These are phyloP conservation scores for Morpho helenor DNA, from an alignment of 2,888 invertebrate genomes.

Conservation along the genomic window DNA sequence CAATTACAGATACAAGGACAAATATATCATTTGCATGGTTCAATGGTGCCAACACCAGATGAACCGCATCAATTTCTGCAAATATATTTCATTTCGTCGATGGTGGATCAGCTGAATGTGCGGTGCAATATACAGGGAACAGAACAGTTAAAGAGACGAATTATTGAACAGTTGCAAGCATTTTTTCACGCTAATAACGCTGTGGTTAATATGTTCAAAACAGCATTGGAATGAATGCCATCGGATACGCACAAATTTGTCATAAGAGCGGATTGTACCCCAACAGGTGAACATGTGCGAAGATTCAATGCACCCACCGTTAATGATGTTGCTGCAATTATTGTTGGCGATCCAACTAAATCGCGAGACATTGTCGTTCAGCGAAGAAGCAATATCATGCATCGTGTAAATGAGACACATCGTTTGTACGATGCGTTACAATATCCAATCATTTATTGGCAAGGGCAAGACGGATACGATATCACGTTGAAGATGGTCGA, in stretches of 20 bases:
- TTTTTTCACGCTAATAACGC: conserved; percentile 32
- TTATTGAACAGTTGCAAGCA: conserved; percentile 32
- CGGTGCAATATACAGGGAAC: conserved; percentile 21
- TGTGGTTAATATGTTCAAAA: conserved; percentile 32
- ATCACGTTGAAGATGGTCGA: conserved; percentile 25
- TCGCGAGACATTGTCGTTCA: conserved; percentile 29
- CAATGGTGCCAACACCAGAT: conserved; percentile 33
- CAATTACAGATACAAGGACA: conserved; percentile 34
- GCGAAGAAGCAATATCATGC: conserved; percentile 24
- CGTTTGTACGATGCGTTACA: background rate
- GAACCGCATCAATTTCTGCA: conserved; percentile 34
- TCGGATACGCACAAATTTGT: conserved; percentile 31
- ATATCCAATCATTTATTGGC: conserved; percentile 28
- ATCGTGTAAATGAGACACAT: conserved; percentile 23
- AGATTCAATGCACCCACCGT: conserved; percentile 31
- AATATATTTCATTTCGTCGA: conserved; percentile 35
- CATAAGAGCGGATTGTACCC: conserved; percentile 27
- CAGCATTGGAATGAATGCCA: conserved; percentile 29
- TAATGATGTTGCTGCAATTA: conserved; percentile 31
- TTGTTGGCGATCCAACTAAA: conserved; percentile 15
- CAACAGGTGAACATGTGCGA: conserved; percentile 29
- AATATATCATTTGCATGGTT: conserved; percentile 33
- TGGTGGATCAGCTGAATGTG: conserved; percentile 21
- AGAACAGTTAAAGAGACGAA: conserved; percentile 32
- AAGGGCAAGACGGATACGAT: conserved; percentile 28